A percentile compares a stretch with the other conserved stretches of the same genome.
Evolutionary conservation across 2,888 invertebrate species (phyloP).

Genomic region (Strigamia transsilvanica): DNA sequence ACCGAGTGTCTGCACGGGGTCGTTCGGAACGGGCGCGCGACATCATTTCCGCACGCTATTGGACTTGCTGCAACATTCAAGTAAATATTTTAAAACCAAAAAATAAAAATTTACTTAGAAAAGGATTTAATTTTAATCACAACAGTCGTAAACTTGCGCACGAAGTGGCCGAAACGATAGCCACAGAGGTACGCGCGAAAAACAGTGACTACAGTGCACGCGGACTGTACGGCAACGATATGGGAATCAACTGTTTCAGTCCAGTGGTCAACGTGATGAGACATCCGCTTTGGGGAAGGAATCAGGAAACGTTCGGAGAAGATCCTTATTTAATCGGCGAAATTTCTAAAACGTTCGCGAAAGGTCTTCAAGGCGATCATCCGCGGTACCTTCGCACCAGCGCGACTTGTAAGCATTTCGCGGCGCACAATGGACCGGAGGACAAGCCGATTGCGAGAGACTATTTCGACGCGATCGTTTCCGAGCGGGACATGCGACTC

Average conservation of each 20-base stretch:
- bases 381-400: constrained; percentile 54
- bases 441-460: constrained; percentile 54
- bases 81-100: constrained; percentile 2
- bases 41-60: constrained; percentile 55
- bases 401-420: constrained; percentile 55
- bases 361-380: constrained; percentile 54
- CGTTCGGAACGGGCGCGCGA: constrained; percentile 54
- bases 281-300: constrained; percentile 55
- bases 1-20: constrained; percentile 55
- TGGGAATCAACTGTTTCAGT: constrained; percentile 55
- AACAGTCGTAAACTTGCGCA: constrained; percentile 46
- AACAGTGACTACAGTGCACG: constrained; percentile 50
- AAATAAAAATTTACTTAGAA: no score
- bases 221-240: constrained; percentile 54
- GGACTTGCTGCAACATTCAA: constrained; percentile 56
- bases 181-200: constrained; percentile 54
- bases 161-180: constrained; percentile 55
- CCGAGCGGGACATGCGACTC: constrained; percentile 54
- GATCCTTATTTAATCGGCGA: constrained; percentile 55
- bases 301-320: constrained; percentile 55
- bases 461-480: constrained; percentile 53
- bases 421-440: constrained; percentile 55
- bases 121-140: background rate
- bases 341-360: constrained; percentile 49
- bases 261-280: constrained; percentile 56